These are phyloP conservation scores for Pimpla rufipes DNA, from an alignment of 2,888 invertebrate species.

Conservation along the genomic window DNA sequence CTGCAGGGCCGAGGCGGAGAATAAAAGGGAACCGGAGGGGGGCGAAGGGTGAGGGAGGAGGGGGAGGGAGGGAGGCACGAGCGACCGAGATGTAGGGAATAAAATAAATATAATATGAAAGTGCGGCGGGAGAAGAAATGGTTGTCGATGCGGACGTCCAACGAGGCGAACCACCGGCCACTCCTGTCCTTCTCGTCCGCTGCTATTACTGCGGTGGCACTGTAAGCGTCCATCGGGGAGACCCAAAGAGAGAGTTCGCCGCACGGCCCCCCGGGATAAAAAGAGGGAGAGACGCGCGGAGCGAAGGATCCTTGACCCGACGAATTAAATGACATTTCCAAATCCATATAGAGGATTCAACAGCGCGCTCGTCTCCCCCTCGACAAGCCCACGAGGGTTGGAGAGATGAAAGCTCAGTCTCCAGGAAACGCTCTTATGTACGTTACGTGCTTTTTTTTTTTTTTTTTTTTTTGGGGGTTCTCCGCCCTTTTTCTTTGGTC, in stretches of 20 bases:
- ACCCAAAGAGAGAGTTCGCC: conserved; percentile 27
- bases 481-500: background rate
- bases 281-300: conserved; percentile 35
- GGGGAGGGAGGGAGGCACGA: conserved; percentile 5
- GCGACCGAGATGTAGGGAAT: conserved; percentile 29
- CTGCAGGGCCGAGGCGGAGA: background rate
- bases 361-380: background rate
- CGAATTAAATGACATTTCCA: conserved; percentile 66
- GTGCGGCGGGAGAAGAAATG: conserved; percentile 44
- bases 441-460: conserved; percentile 3
- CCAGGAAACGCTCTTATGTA: conserved; percentile 32
- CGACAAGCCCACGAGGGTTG: background rate
- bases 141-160: conserved; percentile 54
- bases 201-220: conserved; percentile 20
- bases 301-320: conserved; percentile 62
- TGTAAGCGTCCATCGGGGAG: conserved; percentile 34
- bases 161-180: conserved; percentile 43
- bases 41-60: background rate
- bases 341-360: conserved; percentile 36
- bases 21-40: background rate
- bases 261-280: conserved; percentile 35
- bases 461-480: background rate
- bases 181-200: conserved; percentile 27
- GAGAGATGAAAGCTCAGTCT: conserved; percentile 46
- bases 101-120: conserved; percentile 61